Base-by-base conservation (phyloP, 2,113 vertebrate genomes). In the Nannobrachium achirus region DNA sequence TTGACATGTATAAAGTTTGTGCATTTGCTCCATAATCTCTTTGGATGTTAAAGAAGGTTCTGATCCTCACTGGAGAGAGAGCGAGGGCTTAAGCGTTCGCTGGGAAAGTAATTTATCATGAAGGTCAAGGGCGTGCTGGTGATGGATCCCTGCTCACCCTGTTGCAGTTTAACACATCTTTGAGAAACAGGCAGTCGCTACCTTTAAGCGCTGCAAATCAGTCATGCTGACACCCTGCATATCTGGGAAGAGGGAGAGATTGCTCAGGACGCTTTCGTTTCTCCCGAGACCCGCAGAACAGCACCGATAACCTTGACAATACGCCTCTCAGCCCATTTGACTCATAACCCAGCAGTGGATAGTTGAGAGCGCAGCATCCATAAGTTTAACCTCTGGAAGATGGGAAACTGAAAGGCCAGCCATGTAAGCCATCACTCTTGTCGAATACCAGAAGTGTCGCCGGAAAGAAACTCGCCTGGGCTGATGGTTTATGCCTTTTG, bases 221-320 rank as follows among this genome's bases (percentile, higher is more conserved):
- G 67, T 82, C 75, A 84, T 10, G 10, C 63, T 61, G 76, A 82
- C 67, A 20, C 45, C 9, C 1, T 10, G 19, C 63, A 18, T 44
- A 69, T 79, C 75, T 44, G 60, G 15, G 4, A 14, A 60, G 61
- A 59, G 1, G 53, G 20, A 68, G 19, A 48, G 9, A 70, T 65
- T 25, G 56, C 42, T 10, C 25, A 33, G 1, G 25, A 13, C 8
- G 1, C 11, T 7, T 15, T 19, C 13, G 8, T 33, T 8, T 13
- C 1, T 1, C 41, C 19, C 15, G 18, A 63, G 46, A 48, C 39
- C 59, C 53, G 6, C 25, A 5, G 25, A 4, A 71, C 74, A 69
- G 56, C 40, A 38, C 42, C 4, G 39, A 64, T 84, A 75, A 84
- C 85, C 78, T 81, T 79, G 78, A 81, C 52, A 38, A 66, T 48